Evolutionary conservation across 2,797 vertebrate genomes (phyloP), one percentile per base, ranked within the genome.

Genomic region (Valencia hispanica): DNA sequence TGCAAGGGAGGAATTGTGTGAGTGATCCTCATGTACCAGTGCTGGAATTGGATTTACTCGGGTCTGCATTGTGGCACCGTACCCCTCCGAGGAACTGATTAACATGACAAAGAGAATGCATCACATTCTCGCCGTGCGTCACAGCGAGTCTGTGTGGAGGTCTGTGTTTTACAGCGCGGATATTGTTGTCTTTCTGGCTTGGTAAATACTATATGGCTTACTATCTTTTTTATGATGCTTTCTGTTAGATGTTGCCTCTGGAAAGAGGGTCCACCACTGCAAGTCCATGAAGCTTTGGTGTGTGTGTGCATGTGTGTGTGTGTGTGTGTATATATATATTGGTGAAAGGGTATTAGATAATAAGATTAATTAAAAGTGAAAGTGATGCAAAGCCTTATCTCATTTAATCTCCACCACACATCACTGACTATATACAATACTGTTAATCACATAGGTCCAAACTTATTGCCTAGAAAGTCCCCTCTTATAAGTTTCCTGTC

Each of bases 281-380:
- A 72, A 75, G 74, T 78, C 79, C 84, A 27, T 18, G 70, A 70
- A 81, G 76, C 71, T 61, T 66, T 72, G 70, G 74, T 32, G 30
- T 85, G 39, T 85, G 74, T 50, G 55, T 55, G 65, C 79, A 73
- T 79, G 79, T 83, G 83, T 48, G 20, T 72, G 79, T 72, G 74
- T 30, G 27, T 85, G 41, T 84, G 73, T 51, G 55, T 45, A 59
- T 81, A 70, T 78, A 81, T 79, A 66, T 76, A 59, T 73, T 81
- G 75, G 68, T 83, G 79, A 78, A 81, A 80, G 83, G 81, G 79
- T 66, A 71, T 70, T 73, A 83, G 91, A 88, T 91, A 86, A 87
- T 90, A 79, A 88, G 84, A 88, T 91, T 89, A 92, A 93, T 93
- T 93, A 92, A 91, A 89, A 85, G 79, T 85, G 84, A 92, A 88